phyloP scores from a whole-genome alignment of 2,797 vertebrate species.

The Acanthiza pusilla region DNA sequence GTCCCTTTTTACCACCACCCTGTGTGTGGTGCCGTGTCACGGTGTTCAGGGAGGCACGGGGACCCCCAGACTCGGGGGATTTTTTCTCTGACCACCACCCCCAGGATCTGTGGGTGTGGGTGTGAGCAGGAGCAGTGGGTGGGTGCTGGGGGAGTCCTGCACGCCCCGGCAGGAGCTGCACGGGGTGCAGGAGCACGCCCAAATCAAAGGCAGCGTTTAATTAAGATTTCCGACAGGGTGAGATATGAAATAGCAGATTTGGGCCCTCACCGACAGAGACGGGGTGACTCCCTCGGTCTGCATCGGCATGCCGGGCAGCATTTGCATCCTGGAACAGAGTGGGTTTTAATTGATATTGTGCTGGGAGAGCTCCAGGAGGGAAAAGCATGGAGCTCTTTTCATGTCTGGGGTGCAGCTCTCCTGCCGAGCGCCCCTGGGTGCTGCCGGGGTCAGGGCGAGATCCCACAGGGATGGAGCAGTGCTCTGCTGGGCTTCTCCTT shows the following conservation, averaged over 20 bases:
- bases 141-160: neutral
- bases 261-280: neutral
- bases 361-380: neutral
- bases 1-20: neutral
- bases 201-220: constrained; percentile 30
- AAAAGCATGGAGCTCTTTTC: neutral
- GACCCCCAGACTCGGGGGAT: fast-evolving
- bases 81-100: neutral
- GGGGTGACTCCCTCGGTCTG: neutral
- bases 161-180: neutral
- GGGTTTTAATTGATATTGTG: neutral
- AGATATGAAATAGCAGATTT: constrained; percentile 28
- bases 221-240: neutral
- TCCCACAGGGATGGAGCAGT: neutral
- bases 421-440: neutral
- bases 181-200: neutral
- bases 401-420: neutral
- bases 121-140: neutral
- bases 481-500: neutral
- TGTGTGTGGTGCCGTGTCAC: fast-evolving
- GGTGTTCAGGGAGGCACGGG: fast-evolving
- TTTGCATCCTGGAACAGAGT: constrained; percentile 34
- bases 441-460: neutral
- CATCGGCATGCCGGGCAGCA: neutral
- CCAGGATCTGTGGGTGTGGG: neutral